Evolutionary conservation across 2,113 vertebrate species (phyloP).

Genomic region (Myrmophylax atrothorax): DNA sequence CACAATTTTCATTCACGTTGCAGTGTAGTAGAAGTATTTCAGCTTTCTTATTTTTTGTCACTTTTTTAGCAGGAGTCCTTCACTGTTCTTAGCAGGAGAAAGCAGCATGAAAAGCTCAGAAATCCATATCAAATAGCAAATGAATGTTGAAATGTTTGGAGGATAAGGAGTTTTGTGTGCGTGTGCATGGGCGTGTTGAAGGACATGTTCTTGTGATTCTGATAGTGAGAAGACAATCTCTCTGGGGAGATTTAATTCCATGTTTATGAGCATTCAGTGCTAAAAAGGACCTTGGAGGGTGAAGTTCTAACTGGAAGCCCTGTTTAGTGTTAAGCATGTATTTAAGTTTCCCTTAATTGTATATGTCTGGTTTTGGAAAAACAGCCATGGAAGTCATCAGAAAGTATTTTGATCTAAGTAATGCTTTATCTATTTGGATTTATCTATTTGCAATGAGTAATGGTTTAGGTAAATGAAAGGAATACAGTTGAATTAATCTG

Average conservation of each 20-base stretch:
- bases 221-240: background rate
- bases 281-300: background rate
- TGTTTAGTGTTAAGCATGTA: background rate
- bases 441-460: background rate
- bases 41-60: background rate
- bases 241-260: background rate
- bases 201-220: background rate
- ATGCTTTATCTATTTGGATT: background rate
- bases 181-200: background rate
- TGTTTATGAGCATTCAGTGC: background rate
- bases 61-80: background rate
- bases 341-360: background rate
- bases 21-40: background rate
- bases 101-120: background rate
- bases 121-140: background rate
- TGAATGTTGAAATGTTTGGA: slow-evolving; percentile 6
- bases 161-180: background rate
- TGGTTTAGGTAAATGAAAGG: background rate
- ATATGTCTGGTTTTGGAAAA: background rate
- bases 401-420: background rate
- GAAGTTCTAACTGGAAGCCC: background rate
- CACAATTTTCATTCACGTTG: background rate
- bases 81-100: background rate
- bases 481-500: background rate
- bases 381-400: background rate